Evolutionary conservation across 2,888 invertebrate species (phyloP).

Genomic region (Lycia hirtaria): DNA sequence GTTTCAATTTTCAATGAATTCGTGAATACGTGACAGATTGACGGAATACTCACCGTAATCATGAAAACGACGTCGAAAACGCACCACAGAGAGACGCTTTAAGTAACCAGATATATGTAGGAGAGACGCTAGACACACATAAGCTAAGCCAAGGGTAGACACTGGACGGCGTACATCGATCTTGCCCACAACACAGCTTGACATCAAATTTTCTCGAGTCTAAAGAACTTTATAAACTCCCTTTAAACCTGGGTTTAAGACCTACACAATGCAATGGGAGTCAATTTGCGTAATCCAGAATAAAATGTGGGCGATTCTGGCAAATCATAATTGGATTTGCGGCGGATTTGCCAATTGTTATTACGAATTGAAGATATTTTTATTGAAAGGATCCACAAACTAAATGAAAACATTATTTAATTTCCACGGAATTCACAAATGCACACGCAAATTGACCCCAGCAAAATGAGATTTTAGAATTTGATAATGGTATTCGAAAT

Average conservation of each 20-base stretch:
- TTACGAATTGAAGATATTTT: conserved; percentile 2
- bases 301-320: conserved; percentile 10
- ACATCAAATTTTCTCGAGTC: conserved; percentile 67
- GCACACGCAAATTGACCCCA: conserved; percentile 18
- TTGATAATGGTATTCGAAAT: background rate
- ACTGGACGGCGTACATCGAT: conserved; percentile 65
- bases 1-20: conserved; percentile 39
- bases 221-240: conserved; percentile 59
- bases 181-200: conserved; percentile 67
- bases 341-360: conserved; percentile 8
- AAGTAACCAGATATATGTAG: conserved; percentile 52
- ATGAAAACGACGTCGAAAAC: conserved; percentile 52
- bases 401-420: background rate
- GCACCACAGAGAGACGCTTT: conserved; percentile 50
- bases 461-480: background rate
- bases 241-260: background rate
- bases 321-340: conserved; percentile 1
- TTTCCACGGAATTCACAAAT: conserved; percentile 1
- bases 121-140: conserved; percentile 61
- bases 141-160: conserved; percentile 73
- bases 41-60: conserved; percentile 26
- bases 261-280: conserved; percentile 26
- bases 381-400: background rate
- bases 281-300: conserved; percentile 8
- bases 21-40: conserved; percentile 23